These are phyloP conservation scores for Rhagoletis pomonella DNA, from an alignment of 1,140 invertebrate species.

Conservation along the genomic window DNA sequence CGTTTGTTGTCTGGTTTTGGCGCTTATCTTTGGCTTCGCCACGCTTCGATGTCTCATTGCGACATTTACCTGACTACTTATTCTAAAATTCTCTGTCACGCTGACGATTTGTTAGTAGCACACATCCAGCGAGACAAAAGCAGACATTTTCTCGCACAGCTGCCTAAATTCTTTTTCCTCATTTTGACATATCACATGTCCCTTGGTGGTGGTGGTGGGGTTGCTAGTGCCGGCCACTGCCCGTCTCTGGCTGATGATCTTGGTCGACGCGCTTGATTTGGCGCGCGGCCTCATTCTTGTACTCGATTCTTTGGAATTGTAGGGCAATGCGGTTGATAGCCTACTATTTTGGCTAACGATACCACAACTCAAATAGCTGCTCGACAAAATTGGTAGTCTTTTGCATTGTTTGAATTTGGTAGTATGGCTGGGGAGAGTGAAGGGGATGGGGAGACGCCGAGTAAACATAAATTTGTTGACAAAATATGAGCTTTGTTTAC, in stretches of 20 bases:
- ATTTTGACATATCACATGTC: conserved; percentile 9
- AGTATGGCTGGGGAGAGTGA: too few relatives aligned
- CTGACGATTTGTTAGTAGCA: neutral
- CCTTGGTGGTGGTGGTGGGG: neutral
- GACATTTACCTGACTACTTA: neutral
- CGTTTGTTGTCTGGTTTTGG: neutral
- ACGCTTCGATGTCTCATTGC: neutral
- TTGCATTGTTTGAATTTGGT: neutral
- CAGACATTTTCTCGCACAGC: conserved; percentile 8
- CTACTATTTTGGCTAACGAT: neutral
- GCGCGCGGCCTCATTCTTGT: neutral
- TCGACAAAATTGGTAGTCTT: neutral
- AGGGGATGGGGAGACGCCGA: too few relatives aligned
- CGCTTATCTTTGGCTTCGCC: neutral
- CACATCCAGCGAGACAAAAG: neutral
- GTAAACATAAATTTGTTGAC: too few relatives aligned
- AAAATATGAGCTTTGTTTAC: too few relatives aligned
- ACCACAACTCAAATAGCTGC: conserved; percentile 16
- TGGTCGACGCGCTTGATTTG: neutral
- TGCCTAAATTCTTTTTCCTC: neutral
- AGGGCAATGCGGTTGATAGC: neutral
- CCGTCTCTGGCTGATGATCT: neutral
- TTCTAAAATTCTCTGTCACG: neutral
- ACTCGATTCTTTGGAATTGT: neutral
- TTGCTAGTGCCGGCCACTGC: neutral